Evolutionary conservation across 2,888 invertebrate genomes (phyloP), one percentile per base, ranked within the genome.

Genomic region (Chaetogeoica ovagalla): DNA sequence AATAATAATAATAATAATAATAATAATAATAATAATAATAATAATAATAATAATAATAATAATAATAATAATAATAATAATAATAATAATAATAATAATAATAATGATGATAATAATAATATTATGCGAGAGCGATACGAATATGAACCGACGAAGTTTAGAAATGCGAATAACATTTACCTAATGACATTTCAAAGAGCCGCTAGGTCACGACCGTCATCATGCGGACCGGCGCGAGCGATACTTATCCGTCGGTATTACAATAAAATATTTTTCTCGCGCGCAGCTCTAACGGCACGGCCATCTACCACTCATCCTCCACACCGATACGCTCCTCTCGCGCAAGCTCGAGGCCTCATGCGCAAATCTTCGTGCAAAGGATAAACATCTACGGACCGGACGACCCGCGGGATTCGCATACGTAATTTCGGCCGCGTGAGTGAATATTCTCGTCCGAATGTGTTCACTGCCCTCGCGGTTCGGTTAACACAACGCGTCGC

Each of bases 151-250:
- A 15, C 21, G 17, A 30, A 1, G 30, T 30, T n/a, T 30, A 30
- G 30, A 30, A 19, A 37, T 6, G 37, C 60, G 69, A 77, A 77
- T 70, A 62, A 77, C 70, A 77, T 77, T 77, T 77, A 77, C 77
- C 69, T 70, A 77, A 77, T 77, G 77, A 70, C 69, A 77, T 77
- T 62, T 70, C 62, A 77, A 77, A 77, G 77, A 77, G 77, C 77
- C 77, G 77, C 68, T 37, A 60, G 60, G 77, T 77, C 77, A 77
- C 77, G 76, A 76, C 37, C 21, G 30, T n/a, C 1, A 30, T 30
- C 30, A 30, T 30, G 30, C 30, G 30, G 30, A 2, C 30, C 30
- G 30, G 30, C 30, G 30, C 43, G 43, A 7, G 30, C 37, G 77
- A 77, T 77, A 62, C 17, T 69, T 23, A 77, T 77, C 77, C 23